Evolutionary conservation across 2,797 vertebrate species (phyloP), one percentile per base, ranked within the genome.

Genomic region (Takifugu ocellatus): DNA sequence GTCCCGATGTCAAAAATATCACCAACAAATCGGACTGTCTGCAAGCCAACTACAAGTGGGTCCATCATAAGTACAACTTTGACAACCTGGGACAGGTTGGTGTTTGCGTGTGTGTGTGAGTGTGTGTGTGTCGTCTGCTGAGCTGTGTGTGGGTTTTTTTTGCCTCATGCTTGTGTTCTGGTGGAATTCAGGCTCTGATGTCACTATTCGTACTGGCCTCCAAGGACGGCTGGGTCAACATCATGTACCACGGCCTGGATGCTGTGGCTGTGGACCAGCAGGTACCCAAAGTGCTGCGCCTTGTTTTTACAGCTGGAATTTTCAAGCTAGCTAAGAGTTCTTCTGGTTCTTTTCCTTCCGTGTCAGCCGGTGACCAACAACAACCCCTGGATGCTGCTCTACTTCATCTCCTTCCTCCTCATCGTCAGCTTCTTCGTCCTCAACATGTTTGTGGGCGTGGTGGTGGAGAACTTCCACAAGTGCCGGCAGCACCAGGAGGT

Each of bases 391-490:
- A 99, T 99, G 97, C 93, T 99, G 70, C 93, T 99, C 16, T 99
- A 95, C 82, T 99, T 99, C 92, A 97, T 99, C 90, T 99, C 97
- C 88, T 99, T 99, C 92, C 94, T 99, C 83, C 95, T 99, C 86
- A 98, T 99, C 72, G 97, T 99, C 82, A 99, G 96, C 90, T 99
- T 99, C 91, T 99, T 99, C 15, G 97, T 99, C 79, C 95, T 99
- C 77, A 99, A 99, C 91, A 99, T 99, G 97, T 99, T 99, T 0
- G 97, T 99, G 36, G 97, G 97, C 0, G 97, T 99, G 50, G 97
- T 99, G 88, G 97, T 99, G 72, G 97, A 99, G 90, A 99, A 99
- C 86, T 99, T 98, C 80, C 97, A 99, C 91, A 99, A 99, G 87
- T 99, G 97, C 81, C 93, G 96, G 15, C 95, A 99, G 87, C 94